Conservation (phyloP, 2,797 vertebrate genomes). For the Platalea minor region DNA sequence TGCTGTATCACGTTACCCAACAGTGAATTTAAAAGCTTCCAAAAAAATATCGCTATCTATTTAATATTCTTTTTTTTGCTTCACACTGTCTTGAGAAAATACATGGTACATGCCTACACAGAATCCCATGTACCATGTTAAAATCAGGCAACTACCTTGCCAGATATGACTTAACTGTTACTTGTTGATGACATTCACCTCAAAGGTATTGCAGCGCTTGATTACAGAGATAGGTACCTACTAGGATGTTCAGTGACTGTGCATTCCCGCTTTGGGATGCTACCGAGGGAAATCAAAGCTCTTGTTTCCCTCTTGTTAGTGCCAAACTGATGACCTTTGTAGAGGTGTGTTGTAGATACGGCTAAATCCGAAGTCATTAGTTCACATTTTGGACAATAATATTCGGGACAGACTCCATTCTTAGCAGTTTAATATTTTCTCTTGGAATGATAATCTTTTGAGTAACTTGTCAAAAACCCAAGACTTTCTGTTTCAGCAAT, state of each 20-base stretch:
- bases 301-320: neutral
- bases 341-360: rapidly evolving
- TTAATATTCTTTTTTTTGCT: neutral
- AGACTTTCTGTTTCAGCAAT: neutral
- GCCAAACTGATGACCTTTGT: neutral
- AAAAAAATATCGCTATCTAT: neutral
- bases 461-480: neutral
- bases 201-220: neutral
- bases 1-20: neutral
- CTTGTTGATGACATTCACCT: neutral
- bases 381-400: neutral
- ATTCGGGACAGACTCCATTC: neutral
- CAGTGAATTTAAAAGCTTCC: neutral
- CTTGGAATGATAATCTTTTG: neutral
- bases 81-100: neutral
- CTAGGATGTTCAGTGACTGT: neutral
- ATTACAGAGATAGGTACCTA: neutral
- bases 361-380: neutral
- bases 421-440: neutral
- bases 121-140: neutral
- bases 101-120: rapidly evolving
- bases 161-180: neutral
- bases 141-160: neutral
- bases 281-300: neutral
- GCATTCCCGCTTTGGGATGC: neutral